Evolutionary conservation across 2,113 vertebrate genomes (phyloP), one percentile per base, ranked within the genome.

Genomic region (Lagopus muta): DNA sequence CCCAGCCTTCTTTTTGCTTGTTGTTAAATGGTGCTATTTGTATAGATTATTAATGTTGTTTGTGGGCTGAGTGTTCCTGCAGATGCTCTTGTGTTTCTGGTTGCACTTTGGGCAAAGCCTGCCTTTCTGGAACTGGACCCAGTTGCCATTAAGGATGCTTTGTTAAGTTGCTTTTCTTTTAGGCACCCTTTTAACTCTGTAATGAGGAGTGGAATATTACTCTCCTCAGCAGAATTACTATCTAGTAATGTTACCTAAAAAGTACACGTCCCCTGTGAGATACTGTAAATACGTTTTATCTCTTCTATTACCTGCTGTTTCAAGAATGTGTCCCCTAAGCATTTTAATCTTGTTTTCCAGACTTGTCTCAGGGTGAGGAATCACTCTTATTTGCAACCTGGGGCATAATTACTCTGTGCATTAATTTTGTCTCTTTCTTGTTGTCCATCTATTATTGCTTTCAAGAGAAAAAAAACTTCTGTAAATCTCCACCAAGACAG

Each of bases 271-370:
- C 95, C 95, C 70, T 94, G 91, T 32, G 96, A 98, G 92, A 82
- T 93, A 92, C 74, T 94, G 89, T 97, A 97, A 97, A 96, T 97
- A 95, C 40, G 81, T 86, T 97, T 97, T 95, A 96, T 97, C 82
- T 96, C 30, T 95, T 96, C 81, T 94, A 10, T 97, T 97, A 96
- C 82, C 91, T 96, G 85, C 88, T 82, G 42, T 96, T 97, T 95
- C 15, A 30, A 38, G 66, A 97, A 93, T 93, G 82, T 50, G 93
- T 97, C 95, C 95, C 96, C 73, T 75, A 96, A 95, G 97, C 76
- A 92, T 97, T 97, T 97, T 97, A 97, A 95, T 97, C 94, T 95
- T 97, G 94, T 96, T 97, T 97, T 95, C 94, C 91, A 96, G 96
- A 90, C 90, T 95, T 97, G 96, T 97, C 96, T 97, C 92, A 32